These are phyloP conservation scores for Saccopteryx bilineata DNA, from an alignment of 2,113 vertebrate species.

Conservation along the genomic window DNA sequence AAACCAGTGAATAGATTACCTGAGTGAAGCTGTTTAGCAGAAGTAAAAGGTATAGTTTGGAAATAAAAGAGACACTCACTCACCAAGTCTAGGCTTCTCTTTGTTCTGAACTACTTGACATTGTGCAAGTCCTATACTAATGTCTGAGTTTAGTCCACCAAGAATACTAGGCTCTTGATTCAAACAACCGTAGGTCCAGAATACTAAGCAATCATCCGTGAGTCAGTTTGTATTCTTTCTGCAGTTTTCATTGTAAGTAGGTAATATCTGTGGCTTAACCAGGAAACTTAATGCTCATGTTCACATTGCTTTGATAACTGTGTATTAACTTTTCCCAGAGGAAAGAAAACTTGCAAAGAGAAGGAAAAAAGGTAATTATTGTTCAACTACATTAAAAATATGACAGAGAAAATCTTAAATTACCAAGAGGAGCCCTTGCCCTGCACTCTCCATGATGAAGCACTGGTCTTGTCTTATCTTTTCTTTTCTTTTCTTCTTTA, in stretches of 20 bases:
- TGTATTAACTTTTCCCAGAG: conserved; percentile 6
- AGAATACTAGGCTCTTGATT: not conserved
- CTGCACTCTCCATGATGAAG: not conserved
- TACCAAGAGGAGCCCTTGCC: no score
- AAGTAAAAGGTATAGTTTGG: not conserved
- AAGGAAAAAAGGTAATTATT: not conserved
- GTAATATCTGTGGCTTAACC: not conserved
- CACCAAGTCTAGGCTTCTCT: not conserved
- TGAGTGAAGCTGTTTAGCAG: not conserved
- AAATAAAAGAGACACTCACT: not conserved
- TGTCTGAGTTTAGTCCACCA: not conserved
- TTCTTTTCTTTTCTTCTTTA: no score
- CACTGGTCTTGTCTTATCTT: no score
- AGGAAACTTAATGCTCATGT: not conserved
- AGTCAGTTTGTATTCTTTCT: not conserved
- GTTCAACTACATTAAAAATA: conserved; percentile 22
- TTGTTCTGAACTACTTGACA: not conserved
- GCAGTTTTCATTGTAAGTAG: not conserved
- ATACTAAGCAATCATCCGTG: not conserved
- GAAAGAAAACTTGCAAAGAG: not conserved
- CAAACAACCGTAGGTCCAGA: not conserved
- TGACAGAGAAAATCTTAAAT: not conserved
- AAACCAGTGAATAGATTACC: not conserved
- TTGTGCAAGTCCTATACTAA: not conserved
- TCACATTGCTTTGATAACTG: not conserved